phyloP scores from a whole-genome alignment of 2,888 invertebrate species.

The Rhogogaster chlorosoma region DNA sequence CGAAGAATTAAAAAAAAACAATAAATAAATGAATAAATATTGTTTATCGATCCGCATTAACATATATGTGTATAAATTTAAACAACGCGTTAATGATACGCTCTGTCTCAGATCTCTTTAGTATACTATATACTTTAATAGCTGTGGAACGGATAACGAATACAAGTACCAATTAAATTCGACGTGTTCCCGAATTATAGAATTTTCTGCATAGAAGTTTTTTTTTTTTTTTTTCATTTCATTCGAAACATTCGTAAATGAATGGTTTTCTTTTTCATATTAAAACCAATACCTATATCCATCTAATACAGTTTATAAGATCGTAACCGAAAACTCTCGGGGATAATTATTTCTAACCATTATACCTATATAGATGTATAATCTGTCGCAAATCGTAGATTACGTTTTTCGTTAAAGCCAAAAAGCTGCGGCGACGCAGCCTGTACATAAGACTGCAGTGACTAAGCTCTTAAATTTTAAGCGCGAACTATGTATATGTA shows the following conservation, averaged over 20 bases:
- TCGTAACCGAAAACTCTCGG: constrained; percentile 14
- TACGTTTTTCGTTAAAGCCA: constrained; percentile 41
- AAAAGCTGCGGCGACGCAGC: constrained; percentile 58
- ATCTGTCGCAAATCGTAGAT: constrained; percentile 25
- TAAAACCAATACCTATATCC: not conserved
- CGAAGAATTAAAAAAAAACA: not conserved
- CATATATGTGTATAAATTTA: not conserved
- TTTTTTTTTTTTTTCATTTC: not conserved
- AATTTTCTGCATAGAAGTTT: not conserved
- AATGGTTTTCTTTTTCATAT: not conserved
- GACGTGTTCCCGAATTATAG: not conserved
- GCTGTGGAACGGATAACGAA: not conserved
- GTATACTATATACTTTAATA: not conserved
- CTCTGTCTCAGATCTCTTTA: not conserved
- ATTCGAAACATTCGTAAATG: not conserved
- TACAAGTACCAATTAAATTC: not conserved
- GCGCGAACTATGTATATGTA: constrained; percentile 67
- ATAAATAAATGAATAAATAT: not conserved
- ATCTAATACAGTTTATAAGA: not conserved
- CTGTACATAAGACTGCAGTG: constrained; percentile 73
- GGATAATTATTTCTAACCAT: constrained; percentile 1
- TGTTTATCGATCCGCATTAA: not conserved
- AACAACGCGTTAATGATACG: not conserved
- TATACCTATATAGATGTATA: not conserved
- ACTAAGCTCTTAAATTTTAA: constrained; percentile 64